These are phyloP conservation scores for Hydrochoerus hydrochaeris DNA, from an alignment of 2,113 vertebrate genomes.

Conservation along the genomic window DNA sequence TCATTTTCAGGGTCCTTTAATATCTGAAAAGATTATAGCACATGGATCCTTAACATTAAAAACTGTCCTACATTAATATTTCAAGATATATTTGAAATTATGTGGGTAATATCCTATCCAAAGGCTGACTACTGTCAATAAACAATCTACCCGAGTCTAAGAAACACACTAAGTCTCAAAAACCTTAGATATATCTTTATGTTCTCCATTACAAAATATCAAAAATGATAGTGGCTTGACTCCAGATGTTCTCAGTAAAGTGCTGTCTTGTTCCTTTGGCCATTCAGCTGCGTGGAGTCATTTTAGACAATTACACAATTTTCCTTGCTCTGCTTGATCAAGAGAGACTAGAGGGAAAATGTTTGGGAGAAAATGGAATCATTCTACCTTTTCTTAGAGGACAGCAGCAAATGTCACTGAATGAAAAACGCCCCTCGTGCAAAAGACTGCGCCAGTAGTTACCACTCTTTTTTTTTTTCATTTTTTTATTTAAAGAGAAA, in stretches of 20 bases:
- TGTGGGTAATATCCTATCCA: not conserved
- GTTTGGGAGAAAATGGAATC: conserved; percentile 62
- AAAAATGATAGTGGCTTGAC: conserved; percentile 62
- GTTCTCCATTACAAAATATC: conserved; percentile 35
- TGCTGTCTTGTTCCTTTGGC: conserved; percentile 14
- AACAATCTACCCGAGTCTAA: not conserved
- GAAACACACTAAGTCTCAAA: not conserved
- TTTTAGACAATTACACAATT: conserved; percentile 66
- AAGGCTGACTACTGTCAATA: not conserved
- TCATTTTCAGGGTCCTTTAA: not conserved
- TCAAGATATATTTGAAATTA: not conserved
- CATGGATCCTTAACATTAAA: not conserved
- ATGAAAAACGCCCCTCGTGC: conserved; percentile 87
- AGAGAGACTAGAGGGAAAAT: conserved; percentile 56
- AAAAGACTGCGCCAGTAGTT: conserved; percentile 84
- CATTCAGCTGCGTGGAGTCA: not conserved
- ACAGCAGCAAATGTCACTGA: conserved; percentile 85
- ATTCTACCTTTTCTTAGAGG: conserved; percentile 85
- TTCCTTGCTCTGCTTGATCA: conserved; percentile 61
- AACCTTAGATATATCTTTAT: conserved; percentile 1
- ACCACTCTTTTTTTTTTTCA: too few relatives aligned
- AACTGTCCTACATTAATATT: not conserved
- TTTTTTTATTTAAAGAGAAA: too few relatives aligned
- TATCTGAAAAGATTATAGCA: not conserved
- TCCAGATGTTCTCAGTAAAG: conserved; percentile 44